Evolutionary conservation across 1,140 invertebrate genomes (phyloP).

Genomic region (Uloborus diversus): DNA sequence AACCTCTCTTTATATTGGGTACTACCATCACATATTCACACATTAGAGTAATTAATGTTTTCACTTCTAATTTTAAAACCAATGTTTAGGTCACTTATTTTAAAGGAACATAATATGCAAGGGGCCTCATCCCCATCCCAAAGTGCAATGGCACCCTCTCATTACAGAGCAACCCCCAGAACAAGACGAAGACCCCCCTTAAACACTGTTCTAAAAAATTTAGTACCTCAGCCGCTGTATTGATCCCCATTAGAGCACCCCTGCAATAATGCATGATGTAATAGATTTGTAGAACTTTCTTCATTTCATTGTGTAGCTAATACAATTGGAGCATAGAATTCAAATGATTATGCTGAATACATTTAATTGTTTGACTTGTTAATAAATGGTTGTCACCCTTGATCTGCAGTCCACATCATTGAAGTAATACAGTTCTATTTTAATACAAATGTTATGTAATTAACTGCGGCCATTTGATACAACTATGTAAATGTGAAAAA

Average conservation of each 20-base stretch:
- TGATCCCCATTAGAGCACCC: background rate
- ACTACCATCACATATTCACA: too few species aligned
- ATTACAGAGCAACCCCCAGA: too few species aligned
- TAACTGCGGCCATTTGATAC: constrained; percentile 5
- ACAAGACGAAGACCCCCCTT: too few species aligned
- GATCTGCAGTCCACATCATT: background rate
- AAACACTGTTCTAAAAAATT: too few species aligned
- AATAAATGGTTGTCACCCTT: background rate
- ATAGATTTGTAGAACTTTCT: background rate
- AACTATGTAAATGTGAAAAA: constrained; percentile 1
- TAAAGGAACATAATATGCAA: too few species aligned
- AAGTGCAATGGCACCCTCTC: too few species aligned
- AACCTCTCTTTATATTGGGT: too few species aligned
- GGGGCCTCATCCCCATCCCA: too few species aligned
- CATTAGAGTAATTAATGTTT: too few species aligned
- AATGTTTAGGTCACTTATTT: too few species aligned
- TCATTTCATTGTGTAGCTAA: background rate
- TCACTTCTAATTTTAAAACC: too few species aligned
- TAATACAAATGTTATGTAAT: constrained; percentile 4
- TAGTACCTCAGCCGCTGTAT: too few species aligned
- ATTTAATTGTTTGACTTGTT: background rate
- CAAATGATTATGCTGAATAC: background rate
- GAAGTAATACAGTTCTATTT: constrained; percentile 6
- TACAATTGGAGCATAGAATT: background rate
- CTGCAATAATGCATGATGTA: background rate